Evolutionary conservation across 2,113 vertebrate species (phyloP), one percentile per base, ranked within the genome.

Genomic region (Ranitomeya imitator): DNA sequence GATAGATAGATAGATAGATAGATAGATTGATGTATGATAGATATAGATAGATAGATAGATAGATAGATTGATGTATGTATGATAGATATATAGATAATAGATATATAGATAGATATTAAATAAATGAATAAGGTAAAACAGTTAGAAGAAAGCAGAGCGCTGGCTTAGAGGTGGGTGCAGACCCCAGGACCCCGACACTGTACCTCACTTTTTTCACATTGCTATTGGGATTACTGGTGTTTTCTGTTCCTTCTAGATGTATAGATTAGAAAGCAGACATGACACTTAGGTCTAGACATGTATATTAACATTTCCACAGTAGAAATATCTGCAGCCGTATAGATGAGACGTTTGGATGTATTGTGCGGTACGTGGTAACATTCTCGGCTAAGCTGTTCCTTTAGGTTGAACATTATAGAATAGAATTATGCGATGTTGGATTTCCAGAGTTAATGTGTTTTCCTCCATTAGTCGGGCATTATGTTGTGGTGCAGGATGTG

Each of bases 391-490:
- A 45, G 0, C 7, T 3, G 31, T 74, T 45, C 16, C 7, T 74
- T 37, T 74, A 15, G 4, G 5, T 4, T 2, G 13, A 31, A 31
- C n/a, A n/a, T n/a, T n/a, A n/a, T 80, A 31, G 12, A 31, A 79
- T n/a, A 79, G 13, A 60, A 2, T 9, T 18, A 59, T 21, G 63
- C 82, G 51, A 84, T 84, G 82, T 54, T 54, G 45, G 12, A 83
- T 45, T 52, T 67, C 65, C 19, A 5, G 15, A 52, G 37, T 52
- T 84, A 83, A 71, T 31, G n/a, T 84, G 18, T 65, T 55, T 84
- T 84, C 63, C 63, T 67, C 81, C 45, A 69, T 65, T 67, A 67
- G 61, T 60, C 14, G 45, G 8, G 16, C 57, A 81, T 81, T 81
- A 60, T 61, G 79, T 61, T 61, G 4, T 81, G 19, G 19, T 31